phyloP scores from a whole-genome alignment of 2,113 vertebrate species.

The Micronisus gabar region DNA sequence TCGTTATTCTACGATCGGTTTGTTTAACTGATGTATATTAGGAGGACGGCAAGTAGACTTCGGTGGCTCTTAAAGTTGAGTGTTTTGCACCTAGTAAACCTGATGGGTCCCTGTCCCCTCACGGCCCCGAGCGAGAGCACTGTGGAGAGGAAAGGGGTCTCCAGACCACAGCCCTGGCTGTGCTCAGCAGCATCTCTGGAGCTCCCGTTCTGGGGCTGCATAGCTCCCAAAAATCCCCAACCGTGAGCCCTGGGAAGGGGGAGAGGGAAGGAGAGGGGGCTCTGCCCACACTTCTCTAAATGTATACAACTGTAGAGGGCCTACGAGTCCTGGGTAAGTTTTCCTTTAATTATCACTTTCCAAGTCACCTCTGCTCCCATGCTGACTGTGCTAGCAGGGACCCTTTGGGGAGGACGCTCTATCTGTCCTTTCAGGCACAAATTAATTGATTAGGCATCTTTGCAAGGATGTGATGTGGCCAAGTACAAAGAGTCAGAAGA shows the following conservation, averaged over 20 bases:
- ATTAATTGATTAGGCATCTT: constrained; percentile 20
- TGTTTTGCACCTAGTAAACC: not conserved
- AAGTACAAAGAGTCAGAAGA: not conserved
- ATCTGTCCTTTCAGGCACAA: constrained; percentile 48
- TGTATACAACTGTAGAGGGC: not conserved
- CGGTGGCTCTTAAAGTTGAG: not conserved
- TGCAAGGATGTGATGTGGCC: not conserved
- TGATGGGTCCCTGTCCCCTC: not conserved
- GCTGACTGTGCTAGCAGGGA: not conserved
- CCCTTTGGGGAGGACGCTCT: not conserved
- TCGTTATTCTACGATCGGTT: not conserved
- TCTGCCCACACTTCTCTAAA: not conserved
- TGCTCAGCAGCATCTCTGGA: not conserved
- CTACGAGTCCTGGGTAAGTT: not conserved
- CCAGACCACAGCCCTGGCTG: not conserved
- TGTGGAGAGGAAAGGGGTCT: accelerated
- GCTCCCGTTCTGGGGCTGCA: not conserved
- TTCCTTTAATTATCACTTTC: constrained; percentile 48
- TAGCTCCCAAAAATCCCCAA: not conserved
- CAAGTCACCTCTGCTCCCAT: not conserved
- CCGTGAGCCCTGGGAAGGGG: not conserved
- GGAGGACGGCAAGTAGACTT: not conserved
- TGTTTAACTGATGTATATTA: not conserved
- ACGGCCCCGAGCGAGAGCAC: accelerated
- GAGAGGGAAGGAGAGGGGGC: not conserved